Evolutionary conservation across 2,113 vertebrate genomes (phyloP).

Genomic region (Actenoides lindsayi): DNA sequence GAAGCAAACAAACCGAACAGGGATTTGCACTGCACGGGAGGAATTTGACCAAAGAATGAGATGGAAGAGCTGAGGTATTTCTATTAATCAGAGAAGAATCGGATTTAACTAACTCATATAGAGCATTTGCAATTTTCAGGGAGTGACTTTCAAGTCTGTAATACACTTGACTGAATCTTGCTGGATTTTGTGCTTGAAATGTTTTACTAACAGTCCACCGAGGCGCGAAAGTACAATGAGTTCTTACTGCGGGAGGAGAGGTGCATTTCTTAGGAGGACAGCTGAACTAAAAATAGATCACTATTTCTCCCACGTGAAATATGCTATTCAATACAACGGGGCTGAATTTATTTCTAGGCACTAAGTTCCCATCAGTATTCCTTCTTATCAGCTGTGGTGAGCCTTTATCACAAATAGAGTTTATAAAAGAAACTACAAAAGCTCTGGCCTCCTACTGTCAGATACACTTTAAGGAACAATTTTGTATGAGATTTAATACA

Average conservation of each 20-base stretch:
- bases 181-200: constrained; percentile 44
- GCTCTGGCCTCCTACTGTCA: neutral
- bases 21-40: neutral
- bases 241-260: neutral
- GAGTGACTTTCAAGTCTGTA: neutral
- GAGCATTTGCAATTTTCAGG: neutral
- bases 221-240: constrained; percentile 26
- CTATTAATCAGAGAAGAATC: neutral
- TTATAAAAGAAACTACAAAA: neutral
- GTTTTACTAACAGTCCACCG: constrained; percentile 19
- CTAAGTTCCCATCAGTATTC: neutral
- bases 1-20: neutral
- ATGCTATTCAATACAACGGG: neutral
- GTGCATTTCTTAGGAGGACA: neutral
- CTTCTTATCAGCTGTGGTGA: neutral
- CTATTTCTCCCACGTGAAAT: neutral
- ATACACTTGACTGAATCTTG: neutral
- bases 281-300: constrained; percentile 26
- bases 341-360: neutral
- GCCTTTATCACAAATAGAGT: neutral
- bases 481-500: neutral
- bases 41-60: neutral
- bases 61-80: neutral
- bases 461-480: neutral
- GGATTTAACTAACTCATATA: neutral